Conservation (phyloP, 1,140 invertebrate genomes). For the Drosophila aff. region DNA sequence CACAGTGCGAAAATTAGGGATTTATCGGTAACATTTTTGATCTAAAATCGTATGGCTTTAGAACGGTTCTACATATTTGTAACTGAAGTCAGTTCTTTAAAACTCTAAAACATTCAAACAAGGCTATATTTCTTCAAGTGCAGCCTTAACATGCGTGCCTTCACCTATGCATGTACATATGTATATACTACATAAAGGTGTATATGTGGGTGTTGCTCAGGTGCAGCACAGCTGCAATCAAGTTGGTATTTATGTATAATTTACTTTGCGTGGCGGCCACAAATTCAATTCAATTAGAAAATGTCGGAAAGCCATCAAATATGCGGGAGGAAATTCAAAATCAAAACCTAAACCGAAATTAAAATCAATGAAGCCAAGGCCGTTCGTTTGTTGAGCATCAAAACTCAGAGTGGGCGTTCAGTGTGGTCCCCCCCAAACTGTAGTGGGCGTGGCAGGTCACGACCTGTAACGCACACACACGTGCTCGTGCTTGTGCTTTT, state of each 20-base stretch:
- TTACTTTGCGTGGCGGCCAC: slow-evolving; percentile 41
- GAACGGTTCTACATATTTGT: not conserved
- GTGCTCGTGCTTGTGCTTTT: not conserved
- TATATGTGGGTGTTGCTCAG: slow-evolving; percentile 22
- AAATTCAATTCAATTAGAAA: slow-evolving; percentile 46
- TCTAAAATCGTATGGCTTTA: not conserved
- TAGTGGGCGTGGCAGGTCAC: slow-evolving; percentile 37
- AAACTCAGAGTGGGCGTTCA: slow-evolving; percentile 12
- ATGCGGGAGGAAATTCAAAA: slow-evolving; percentile 11
- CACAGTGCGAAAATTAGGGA: not conserved
- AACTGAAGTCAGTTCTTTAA: not conserved
- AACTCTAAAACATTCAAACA: not conserved
- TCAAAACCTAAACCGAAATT: slow-evolving; percentile 2
- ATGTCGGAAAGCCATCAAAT: slow-evolving; percentile 26
- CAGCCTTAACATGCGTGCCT: not conserved
- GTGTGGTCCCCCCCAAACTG: not conserved
- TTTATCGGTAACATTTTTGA: not conserved
- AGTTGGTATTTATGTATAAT: slow-evolving; percentile 25
- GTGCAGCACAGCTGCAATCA: slow-evolving; percentile 41
- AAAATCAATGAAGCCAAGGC: slow-evolving; percentile 18
- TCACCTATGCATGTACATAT: too few species aligned
- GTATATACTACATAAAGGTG: not conserved
- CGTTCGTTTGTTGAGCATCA: slow-evolving; percentile 19
- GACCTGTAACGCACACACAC: slow-evolving; percentile 29
- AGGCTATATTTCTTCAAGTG: slow-evolving; percentile 4